Evolutionary conservation across 2,888 invertebrate genomes (phyloP).

Genomic region (Elegia similella): DNA sequence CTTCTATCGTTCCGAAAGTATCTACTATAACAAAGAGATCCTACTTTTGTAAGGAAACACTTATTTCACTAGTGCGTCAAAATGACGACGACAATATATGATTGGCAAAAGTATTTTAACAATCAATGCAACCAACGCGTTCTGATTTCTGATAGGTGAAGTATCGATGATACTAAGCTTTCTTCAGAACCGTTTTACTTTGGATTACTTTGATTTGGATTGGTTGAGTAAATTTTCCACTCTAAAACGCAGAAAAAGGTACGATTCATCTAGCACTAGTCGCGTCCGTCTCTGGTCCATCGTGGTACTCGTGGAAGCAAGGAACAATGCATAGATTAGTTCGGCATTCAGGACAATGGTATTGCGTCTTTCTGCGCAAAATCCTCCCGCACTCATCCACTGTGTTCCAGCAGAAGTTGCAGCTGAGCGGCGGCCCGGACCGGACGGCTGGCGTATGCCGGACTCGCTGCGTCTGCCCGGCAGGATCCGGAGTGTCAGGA

Average conservation of each 20-base stretch:
- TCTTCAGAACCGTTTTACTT: too few species aligned
- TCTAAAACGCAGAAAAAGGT: slow-evolving; percentile 5
- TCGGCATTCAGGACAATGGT: slow-evolving; percentile 94
- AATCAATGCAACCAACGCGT: not conserved
- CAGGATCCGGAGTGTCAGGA: slow-evolving; percentile 30
- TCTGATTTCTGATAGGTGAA: not conserved
- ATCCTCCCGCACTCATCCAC: slow-evolving; percentile 91
- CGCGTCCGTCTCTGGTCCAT: slow-evolving; percentile 67
- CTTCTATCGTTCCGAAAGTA: not conserved
- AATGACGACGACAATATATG: not conserved
- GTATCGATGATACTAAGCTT: too few species aligned
- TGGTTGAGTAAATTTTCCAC: not conserved
- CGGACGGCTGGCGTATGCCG: slow-evolving; percentile 92
- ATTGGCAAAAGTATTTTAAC: not conserved
- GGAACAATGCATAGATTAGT: slow-evolving; percentile 94
- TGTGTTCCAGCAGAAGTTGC: slow-evolving; percentile 96
- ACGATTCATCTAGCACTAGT: slow-evolving; percentile 47
- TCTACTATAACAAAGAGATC: not conserved
- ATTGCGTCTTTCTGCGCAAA: slow-evolving; percentile 92
- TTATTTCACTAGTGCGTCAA: slow-evolving; percentile 1
- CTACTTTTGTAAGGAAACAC: not conserved
- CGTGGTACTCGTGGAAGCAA: slow-evolving; percentile 93
- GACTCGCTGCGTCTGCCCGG: slow-evolving; percentile 71
- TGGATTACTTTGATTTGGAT: too few species aligned
- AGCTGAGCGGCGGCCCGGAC: slow-evolving; percentile 91